Conservation (phyloP, 1,140 invertebrate species). For the Drosophila malerkotliana region DNA sequence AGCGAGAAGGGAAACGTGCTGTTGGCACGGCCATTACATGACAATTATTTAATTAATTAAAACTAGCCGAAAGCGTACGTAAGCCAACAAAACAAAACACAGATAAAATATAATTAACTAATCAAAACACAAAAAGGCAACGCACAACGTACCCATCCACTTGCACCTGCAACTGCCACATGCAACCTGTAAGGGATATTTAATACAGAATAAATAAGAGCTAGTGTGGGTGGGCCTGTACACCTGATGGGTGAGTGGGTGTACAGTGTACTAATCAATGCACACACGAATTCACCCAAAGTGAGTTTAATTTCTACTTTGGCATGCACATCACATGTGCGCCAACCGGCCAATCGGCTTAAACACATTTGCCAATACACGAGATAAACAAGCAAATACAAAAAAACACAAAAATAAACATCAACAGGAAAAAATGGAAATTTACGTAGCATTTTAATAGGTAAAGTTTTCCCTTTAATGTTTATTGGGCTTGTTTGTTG, state of each 20-base stretch:
- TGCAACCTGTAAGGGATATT: conserved; percentile 14
- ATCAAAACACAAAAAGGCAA: conserved; percentile 65
- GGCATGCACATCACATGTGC: conserved; percentile 33
- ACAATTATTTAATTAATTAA: conserved; percentile 80
- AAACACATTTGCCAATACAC: conserved; percentile 64
- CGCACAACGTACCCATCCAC: conserved; percentile 13
- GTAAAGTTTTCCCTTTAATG: conserved; percentile 79
- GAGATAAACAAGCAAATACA: conserved; percentile 31
- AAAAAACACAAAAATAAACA: conserved; percentile 26
- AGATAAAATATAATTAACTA: conserved; percentile 78
- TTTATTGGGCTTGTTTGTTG: conserved; percentile 76
- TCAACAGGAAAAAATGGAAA: conserved; percentile 60
- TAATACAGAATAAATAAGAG: background rate
- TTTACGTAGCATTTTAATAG: conserved; percentile 81
- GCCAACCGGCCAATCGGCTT: conserved; percentile 53
- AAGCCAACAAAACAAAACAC: conserved; percentile 64
- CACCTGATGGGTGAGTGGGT: background rate
- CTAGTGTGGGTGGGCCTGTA: conserved; percentile 4
- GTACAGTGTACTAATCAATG: conserved; percentile 64
- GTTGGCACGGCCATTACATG: conserved; percentile 40
- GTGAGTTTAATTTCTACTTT: conserved; percentile 47
- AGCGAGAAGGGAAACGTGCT: conserved; percentile 11
- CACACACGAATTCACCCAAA: conserved; percentile 37
- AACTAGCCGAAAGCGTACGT: conserved; percentile 60
- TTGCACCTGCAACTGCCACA: conserved; percentile 1